Evolutionary conservation across 2,888 invertebrate genomes (phyloP).

Genomic region (Caenorhabditis sulstoni): DNA sequence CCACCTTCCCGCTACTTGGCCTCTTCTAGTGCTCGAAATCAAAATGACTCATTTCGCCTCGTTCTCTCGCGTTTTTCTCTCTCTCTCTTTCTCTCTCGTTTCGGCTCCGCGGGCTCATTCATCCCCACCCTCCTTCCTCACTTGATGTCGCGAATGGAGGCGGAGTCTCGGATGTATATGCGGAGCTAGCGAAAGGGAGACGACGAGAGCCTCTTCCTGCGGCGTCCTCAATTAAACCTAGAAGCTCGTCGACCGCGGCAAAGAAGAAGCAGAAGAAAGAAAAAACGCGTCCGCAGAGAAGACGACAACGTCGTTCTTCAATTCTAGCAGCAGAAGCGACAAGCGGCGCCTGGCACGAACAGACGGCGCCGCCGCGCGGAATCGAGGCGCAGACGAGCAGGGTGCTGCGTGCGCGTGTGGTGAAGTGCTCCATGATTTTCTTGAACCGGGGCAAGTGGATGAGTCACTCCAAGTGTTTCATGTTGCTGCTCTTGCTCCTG

Average conservation of each 20-base stretch:
- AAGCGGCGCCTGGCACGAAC: conserved; percentile 3
- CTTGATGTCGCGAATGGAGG: conserved; percentile 13
- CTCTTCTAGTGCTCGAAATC: conserved; percentile 31
- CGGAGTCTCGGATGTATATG: conserved; percentile 29
- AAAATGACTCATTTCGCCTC: conserved; percentile 51
- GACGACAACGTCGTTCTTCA: background rate
- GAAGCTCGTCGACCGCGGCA: conserved; percentile 38
- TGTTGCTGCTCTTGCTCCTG: conserved; percentile 14
- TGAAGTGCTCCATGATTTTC: conserved; percentile 13
- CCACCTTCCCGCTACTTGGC: conserved; percentile 4
- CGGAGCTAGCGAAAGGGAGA: conserved; percentile 8
- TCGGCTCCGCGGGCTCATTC: conserved; percentile 14
- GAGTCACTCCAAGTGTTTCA: conserved; percentile 27
- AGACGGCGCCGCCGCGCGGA: conserved; percentile 13
- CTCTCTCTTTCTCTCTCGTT: background rate
- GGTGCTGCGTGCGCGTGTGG: too few species aligned
- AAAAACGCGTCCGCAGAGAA: background rate
- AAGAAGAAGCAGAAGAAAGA: background rate
- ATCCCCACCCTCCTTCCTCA: conserved; percentile 37
- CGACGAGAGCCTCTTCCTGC: conserved; percentile 11
- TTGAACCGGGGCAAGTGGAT: background rate
- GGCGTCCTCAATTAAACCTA: conserved; percentile 34
- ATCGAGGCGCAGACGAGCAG: conserved; percentile 32
- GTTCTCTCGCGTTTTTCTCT: conserved; percentile 7
- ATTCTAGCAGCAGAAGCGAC: background rate